Evolutionary conservation across 64 coral and sea anemone species (phyloP), one percentile per base, ranked within the genome.

Genomic region (Catalaphyllia jardinei): DNA sequence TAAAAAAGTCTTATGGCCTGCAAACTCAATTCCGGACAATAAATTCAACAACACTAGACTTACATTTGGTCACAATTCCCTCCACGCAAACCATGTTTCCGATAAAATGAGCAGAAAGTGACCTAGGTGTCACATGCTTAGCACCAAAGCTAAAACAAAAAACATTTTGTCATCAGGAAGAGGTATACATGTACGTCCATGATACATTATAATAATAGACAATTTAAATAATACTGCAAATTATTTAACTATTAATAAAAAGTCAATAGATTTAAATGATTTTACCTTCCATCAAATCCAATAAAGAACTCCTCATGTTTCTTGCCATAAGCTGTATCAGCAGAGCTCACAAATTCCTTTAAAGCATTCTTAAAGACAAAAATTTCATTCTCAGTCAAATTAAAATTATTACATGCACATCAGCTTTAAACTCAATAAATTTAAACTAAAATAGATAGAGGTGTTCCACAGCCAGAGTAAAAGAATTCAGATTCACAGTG

Each of bases 21-120:
- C 1, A 46, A 46, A 46, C 42, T 46, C 42, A 0, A 46, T 46
- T 46, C 42, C 42, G 6, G 42, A 46, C 42, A 46, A 46, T 46
- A 39, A 39, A 39, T 39, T 39, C 2, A 82, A 4, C 27, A 22
- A 31, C 42, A 38, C 17, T 31, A 29, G 11, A 94, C 96, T 93
- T 92, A 98, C 97, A 99, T 60, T 99, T 99, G 79, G 97, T 99
- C 18, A 99, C 97, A 54, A 99, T 99, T 35, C 97, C 97, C 80
- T 99, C 97, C 17, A 99, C 69, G 35, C 97, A 99, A 9, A 99
- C 94, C 76, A 95, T 95, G 27, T 90, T 95, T 11, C 97, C 97
- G 88, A 99, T 88, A 76, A 91, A 99, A 67, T 88, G 87, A 52
- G 97, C 93, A 19, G 94, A 91, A 4, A 99, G 85, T 46, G 96